Conservation (phyloP, 1,140 invertebrate species). For the Drosophila setifemur region DNA sequence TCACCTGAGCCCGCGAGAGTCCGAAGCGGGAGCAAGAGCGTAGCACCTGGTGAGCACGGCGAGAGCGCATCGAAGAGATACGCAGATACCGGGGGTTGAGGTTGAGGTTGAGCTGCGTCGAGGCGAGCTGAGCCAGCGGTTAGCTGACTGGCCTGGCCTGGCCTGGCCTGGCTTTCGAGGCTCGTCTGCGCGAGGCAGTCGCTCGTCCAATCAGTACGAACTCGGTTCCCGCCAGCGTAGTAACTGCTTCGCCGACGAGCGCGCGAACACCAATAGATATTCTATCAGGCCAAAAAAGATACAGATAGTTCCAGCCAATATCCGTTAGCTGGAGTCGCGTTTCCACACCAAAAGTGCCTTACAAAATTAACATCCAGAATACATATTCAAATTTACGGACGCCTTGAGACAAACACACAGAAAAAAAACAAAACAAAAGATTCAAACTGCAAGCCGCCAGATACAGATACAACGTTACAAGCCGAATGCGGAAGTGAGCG, state of each 20-base stretch:
- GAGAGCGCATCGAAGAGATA: neutral
- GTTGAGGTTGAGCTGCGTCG: no score
- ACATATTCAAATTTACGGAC: conserved; percentile 22
- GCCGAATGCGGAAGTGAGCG: conserved; percentile 63
- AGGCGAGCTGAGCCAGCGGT: conserved; percentile 12
- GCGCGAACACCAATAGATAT: conserved; percentile 5
- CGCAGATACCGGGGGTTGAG: neutral
- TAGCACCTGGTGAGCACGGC: conserved; percentile 13
- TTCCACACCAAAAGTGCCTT: conserved; percentile 23
- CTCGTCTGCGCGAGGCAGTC: conserved; percentile 79
- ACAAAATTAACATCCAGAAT: conserved; percentile 2
- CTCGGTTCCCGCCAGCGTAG: conserved; percentile 80
- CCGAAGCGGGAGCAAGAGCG: neutral
- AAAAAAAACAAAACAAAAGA: conserved; percentile 35
- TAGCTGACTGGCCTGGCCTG: conserved; percentile 65
- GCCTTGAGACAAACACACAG: no score
- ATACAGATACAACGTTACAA: conserved; percentile 12
- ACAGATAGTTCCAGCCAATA: neutral
- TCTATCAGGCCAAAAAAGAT: neutral
- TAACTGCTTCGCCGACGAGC: conserved; percentile 69
- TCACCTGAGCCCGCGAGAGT: conserved; percentile 7
- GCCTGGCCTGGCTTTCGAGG: conserved; percentile 62
- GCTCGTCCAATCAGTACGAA: conserved; percentile 82
- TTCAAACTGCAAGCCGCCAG: conserved; percentile 6
- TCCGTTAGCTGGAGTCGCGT: neutral